Evolutionary conservation across 2,113 vertebrate species (phyloP).

Genomic region (Notechis scutatus): DNA sequence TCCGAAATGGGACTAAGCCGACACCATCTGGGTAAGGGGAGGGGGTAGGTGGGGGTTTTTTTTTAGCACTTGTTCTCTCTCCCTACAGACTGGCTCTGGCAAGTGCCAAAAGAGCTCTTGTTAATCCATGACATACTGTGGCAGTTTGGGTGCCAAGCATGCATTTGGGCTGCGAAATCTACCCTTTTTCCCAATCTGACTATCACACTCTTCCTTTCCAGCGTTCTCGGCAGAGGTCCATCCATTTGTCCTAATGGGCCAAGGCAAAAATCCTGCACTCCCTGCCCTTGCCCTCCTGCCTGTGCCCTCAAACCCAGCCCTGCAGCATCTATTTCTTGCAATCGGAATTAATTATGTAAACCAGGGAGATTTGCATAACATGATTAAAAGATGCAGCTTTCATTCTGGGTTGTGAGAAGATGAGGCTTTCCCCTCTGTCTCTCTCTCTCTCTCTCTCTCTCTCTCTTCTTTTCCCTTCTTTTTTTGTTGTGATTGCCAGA

Average conservation of each 20-base stretch:
- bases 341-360: conserved; percentile 32
- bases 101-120: conserved; percentile 43
- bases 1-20: conserved; percentile 23
- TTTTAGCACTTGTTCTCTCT: conserved; percentile 50
- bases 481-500: background rate
- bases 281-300: background rate
- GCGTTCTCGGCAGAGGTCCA: background rate
- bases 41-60: conserved; percentile 20
- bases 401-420: conserved; percentile 2
- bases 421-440: background rate
- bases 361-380: conserved; percentile 27
- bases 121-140: conserved; percentile 18
- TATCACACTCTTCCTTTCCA: background rate
- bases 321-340: background rate
- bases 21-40: conserved; percentile 46
- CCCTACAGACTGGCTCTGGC: conserved; percentile 39
- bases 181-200: conserved; percentile 9
- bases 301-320: background rate
- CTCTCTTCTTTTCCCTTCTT: background rate
- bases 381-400: conserved; percentile 30
- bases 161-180: background rate
- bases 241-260: background rate
- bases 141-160: conserved; percentile 15
- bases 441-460: too few relatives aligned
- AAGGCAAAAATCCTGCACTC: background rate